Evolutionary conservation across 2,888 invertebrate genomes (phyloP), one percentile per base, ranked within the genome.

Genomic region (Drosophila bunnanda): DNA sequence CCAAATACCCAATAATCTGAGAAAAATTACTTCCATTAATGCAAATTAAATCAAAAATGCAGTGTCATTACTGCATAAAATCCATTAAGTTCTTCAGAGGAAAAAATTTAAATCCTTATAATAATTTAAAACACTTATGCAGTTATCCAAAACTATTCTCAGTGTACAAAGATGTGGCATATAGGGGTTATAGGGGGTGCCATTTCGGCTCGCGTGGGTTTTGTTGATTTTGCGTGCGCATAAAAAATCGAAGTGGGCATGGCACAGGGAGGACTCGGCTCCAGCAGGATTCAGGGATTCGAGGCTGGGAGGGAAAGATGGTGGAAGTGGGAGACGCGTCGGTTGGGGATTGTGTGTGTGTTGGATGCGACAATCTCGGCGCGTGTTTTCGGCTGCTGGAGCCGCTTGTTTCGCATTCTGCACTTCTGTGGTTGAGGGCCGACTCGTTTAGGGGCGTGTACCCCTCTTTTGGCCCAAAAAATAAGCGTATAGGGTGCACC

Each of bases 371-470:
- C 43, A 72, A 53, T 77, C 64, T 66, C 59, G 56, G 70, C 22
- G 61, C 58, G 53, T 61, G 75, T 74, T 67, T 70, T 71, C n/a
- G 74, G 64, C 67, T 66, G 68, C 56, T 57, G 68, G 57, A 68
- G 75, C 75, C 36, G 80, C 82, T 88, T 82, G 82, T 78, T 82
- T 65, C 78, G 54, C 75, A 80, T 82, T 77, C 82, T 82, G 82
- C 80, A 72, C 44, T 82, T 83, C 82, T 82, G 82, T 82, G 86
- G 75, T 85, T 82, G 67, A 80, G 88, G 86, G 80, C 83, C 86
- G 83, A 62, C 60, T 80, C 55, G 64, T 75, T 78, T 72, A 88
- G 86, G 88, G 82, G 86, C 82, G 82, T 88, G 76, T 71, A 72
- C 68, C 72, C 72, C 72, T 72, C 72, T 60, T 65, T 65, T 50